Evolutionary conservation across 2,113 vertebrate species (phyloP).

Genomic region (Boleophthalmus pectinirostris): DNA sequence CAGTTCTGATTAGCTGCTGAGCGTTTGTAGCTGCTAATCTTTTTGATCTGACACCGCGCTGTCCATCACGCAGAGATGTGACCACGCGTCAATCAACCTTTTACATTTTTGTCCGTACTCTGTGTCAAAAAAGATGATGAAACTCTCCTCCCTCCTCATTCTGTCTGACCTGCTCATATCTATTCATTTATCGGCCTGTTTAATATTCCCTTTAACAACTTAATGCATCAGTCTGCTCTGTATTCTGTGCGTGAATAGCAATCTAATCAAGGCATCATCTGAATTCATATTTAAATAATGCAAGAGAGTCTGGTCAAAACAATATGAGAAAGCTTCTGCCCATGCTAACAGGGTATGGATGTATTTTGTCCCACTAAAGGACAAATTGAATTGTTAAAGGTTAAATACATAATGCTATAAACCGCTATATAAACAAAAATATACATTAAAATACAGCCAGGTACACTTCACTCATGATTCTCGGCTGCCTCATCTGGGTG

Average conservation of each 20-base stretch:
- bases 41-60: slow-evolving; percentile 24
- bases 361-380: slow-evolving; percentile 36
- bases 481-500: too few relatives aligned
- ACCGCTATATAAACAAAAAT: background rate
- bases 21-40: slow-evolving; percentile 27
- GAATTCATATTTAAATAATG: slow-evolving; percentile 63
- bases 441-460: background rate
- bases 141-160: background rate
- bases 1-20: slow-evolving; percentile 37
- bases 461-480: too few relatives aligned
- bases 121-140: background rate
- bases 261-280: slow-evolving; percentile 60
- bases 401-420: background rate
- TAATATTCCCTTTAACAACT: slow-evolving; percentile 42
- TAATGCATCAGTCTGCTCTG: slow-evolving; percentile 40
- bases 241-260: slow-evolving; percentile 31
- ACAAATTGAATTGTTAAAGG: slow-evolving; percentile 24
- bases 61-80: slow-evolving; percentile 22
- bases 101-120: slow-evolving; percentile 3
- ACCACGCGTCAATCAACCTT: slow-evolving; percentile 29
- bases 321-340: slow-evolving; percentile 36
- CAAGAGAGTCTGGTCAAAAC: slow-evolving; percentile 44
- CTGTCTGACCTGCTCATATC: slow-evolving; percentile 16
- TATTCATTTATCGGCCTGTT: slow-evolving; percentile 39
- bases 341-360: slow-evolving; percentile 24